Evolutionary conservation across 1,140 invertebrate species (phyloP), one percentile per base, ranked within the genome.

Genomic region (Drosophila neocordata): DNA sequence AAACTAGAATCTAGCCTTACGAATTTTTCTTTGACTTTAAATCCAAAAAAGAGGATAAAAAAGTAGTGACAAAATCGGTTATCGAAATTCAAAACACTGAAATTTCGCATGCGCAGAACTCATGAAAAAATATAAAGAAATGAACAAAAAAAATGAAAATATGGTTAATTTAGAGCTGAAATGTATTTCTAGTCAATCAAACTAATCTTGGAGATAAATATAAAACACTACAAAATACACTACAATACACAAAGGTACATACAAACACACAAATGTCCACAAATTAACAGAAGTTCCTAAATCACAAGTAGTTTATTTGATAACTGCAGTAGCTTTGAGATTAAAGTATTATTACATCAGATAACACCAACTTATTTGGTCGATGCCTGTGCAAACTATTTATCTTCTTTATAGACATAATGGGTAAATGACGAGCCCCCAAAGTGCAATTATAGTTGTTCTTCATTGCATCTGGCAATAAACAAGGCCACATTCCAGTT

Each of bases 361-460:
- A 44, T 44, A 44, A 44, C 27, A 31, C 27, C 4, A 31, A 31
- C 1, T 31, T 31, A 38, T 12, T 38, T 38, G 15, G 38, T 44
- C 7, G 13, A 13, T 15, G 41, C 9, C 41, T 15, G 15, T 48
- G 20, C 18, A 48, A 18, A 11, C 15, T 48, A 48, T 48, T 48
- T 48, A 48, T 20, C 41, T 48, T 48, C 15, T 48, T 48, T 48
- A 48, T 48, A 11, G 8, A 48, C 41, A 3, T 20, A 20, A 48
- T 48, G 41, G 11, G 41, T 8, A 48, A 48, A 18, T 48, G 41
- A 20, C 41, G 18, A 7, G 41, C 41, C 41, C 15, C 41, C 41
- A 48, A 48, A 48, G 41, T 20, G 15, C 41, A 20, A 20, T 20
- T 15, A 48, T 48, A 48, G 41, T 48, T 48, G n/a, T 48, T 48